A percentile compares a stretch with the other conserved stretches of the same genome.
Evolutionary conservation across 2,113 vertebrate genomes (phyloP).

Genomic region (Phyllopteryx taeniolatus): DNA sequence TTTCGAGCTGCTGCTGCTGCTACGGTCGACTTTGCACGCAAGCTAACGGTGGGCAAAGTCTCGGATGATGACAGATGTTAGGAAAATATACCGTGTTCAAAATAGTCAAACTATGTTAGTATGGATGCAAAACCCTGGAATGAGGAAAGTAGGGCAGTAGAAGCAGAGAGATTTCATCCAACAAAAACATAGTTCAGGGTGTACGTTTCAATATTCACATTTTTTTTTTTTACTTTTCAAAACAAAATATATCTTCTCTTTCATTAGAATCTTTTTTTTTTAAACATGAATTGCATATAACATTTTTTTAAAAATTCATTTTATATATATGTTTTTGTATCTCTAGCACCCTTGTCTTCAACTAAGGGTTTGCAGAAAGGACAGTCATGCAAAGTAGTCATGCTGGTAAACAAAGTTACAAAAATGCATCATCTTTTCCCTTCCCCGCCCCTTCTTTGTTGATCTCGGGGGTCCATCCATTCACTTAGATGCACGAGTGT

Average conservation of each 20-base stretch:
- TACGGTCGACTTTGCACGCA: constrained; percentile 61
- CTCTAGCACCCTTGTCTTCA: constrained; percentile 76
- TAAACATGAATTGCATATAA: constrained; percentile 80
- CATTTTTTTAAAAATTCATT: constrained; percentile 69
- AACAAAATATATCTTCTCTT: constrained; percentile 82
- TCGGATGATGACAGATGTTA: constrained; percentile 26
- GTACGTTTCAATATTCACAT: constrained; percentile 76
- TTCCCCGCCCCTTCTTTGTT: constrained; percentile 36
- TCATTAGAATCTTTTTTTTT: constrained; percentile 76
- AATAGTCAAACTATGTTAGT: constrained; percentile 38
- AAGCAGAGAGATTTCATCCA: constrained; percentile 73
- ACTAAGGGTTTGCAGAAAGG: constrained; percentile 79
- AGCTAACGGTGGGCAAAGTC: constrained; percentile 47
- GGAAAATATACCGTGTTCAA: constrained; percentile 37
- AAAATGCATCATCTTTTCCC: constrained; percentile 75
- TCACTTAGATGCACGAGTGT: constrained; percentile 45
- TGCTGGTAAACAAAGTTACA: constrained; percentile 83
- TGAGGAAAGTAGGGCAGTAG: constrained; percentile 67
- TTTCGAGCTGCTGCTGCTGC: constrained; percentile 51
- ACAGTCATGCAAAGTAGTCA: constrained; percentile 82
- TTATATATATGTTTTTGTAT: constrained; percentile 73
- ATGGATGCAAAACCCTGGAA: constrained; percentile 43
- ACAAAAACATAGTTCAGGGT: constrained; percentile 72
- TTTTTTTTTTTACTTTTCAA: constrained; percentile 74
- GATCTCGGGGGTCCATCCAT: constrained; percentile 50